Evolutionary conservation across 2,888 invertebrate species (phyloP).

Genomic region (Spisula subtruncata): DNA sequence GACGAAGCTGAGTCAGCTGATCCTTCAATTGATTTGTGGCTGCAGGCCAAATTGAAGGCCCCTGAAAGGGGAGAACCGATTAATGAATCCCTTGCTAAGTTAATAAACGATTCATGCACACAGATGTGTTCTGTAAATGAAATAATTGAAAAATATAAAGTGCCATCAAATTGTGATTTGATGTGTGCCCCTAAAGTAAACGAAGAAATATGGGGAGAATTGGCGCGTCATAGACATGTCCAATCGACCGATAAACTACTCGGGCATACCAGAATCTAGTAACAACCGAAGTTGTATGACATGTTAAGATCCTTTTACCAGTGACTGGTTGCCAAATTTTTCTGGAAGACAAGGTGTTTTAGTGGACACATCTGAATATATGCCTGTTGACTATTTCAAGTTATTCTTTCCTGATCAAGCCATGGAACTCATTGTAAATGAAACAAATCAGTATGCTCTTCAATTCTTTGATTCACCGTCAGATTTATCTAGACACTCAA

Average conservation of each 20-base stretch:
- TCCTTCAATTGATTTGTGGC: not conserved
- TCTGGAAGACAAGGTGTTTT: no score
- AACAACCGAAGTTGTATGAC: no score
- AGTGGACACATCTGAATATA: no score
- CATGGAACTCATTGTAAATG: not conserved
- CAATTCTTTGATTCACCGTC: not conserved
- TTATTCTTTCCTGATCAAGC: not conserved
- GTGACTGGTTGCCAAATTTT: no score
- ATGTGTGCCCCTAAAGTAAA: slow-evolving; percentile 35
- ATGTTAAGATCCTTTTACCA: no score
- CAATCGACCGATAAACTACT: slow-evolving; percentile 27
- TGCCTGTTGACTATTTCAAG: not conserved
- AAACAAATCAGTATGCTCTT: not conserved
- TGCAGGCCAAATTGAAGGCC: slow-evolving; percentile 14
- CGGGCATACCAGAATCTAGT: no score
- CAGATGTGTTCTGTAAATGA: slow-evolving; percentile 36
- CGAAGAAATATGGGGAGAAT: slow-evolving; percentile 47
- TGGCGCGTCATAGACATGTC: slow-evolving; percentile 1
- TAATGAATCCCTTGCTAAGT: slow-evolving; percentile 12
- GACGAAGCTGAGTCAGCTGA: not conserved
- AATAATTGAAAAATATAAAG: slow-evolving; percentile 25
- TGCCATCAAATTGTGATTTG: slow-evolving; percentile 27
- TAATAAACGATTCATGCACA: slow-evolving; percentile 34
- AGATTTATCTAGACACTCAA: not conserved
- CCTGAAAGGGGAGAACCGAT: slow-evolving; percentile 8